Base-by-base conservation (phyloP, 1,140 invertebrate species). In the Camponotus vicinus region DNA sequence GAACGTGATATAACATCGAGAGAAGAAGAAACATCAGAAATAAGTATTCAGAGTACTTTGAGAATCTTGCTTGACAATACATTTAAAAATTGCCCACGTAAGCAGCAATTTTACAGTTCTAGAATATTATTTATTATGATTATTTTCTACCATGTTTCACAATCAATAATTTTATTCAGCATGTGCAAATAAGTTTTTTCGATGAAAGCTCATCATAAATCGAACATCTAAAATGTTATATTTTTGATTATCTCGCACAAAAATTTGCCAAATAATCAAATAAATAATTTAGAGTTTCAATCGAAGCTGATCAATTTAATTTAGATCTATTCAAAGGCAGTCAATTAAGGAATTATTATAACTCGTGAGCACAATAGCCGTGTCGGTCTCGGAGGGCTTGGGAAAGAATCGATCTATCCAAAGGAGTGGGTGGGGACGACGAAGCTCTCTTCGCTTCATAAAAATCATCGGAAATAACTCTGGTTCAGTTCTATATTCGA, bases 1-100 rank as follows among this genome's bases (percentile, higher is more conserved):
- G 79, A 89, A 90, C 57, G 78, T 78, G 82, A 86, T 89, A 87
- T 90, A 71, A 90, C 87, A 89, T 87, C 75, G 70, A 55, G 57
- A 83, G 59, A 82, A 45, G 69, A 86, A 86, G 73, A 75, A 89
- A 89, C 49, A 71, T 69, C 52, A 82, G 86, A 89, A 82, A 71
- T 40, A 64, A 70, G 59, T 70, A 9, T 59, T 59, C 45, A 75
- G 21, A 71, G 37, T 34, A 55, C 45, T 64, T 55, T 57, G 13
- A 63, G 70, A 49, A 76, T 27, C 32, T 42, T 5, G 1, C 8
- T 75, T 27, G n/a, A 18, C 7, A n/a, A 57, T 18, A 42, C 13
- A 52, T 52, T 45, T 32, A 49, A 34, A 71, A 69, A 55, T 45
- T 45, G 8, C 9, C 18, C 0, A 15, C 3, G 2, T 61, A 40